Percentiles rank a stretch among this genome's conserved stretches.
Conservation (phyloP, 2,113 vertebrate species). For the Entelurus aequoreus region DNA sequence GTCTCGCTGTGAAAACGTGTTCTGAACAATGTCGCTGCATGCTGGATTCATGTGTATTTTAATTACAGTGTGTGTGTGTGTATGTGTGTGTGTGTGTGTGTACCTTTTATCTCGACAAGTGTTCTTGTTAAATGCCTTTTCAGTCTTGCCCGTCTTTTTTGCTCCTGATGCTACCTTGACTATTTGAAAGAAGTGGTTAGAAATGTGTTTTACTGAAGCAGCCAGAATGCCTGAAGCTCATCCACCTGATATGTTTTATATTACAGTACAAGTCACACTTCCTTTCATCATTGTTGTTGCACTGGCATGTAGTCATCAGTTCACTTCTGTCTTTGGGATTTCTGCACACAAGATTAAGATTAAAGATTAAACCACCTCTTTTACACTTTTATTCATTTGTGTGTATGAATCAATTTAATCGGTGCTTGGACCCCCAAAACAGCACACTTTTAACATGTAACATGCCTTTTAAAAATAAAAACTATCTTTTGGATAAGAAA, state of each 20-base stretch:
- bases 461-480: too few relatives aligned
- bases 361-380: too few relatives aligned
- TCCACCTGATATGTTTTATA: constrained; percentile 35
- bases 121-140: not conserved
- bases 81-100: too few relatives aligned
- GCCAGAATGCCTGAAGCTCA: constrained; percentile 20
- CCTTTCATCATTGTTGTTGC: not conserved
- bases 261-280: constrained; percentile 7
- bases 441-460: too few relatives aligned
- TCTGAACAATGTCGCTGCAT: constrained; percentile 29
- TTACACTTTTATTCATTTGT: too few relatives aligned
- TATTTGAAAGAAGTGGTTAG: constrained; percentile 48
- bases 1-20: constrained; percentile 30
- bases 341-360: not conserved
- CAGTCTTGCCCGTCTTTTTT: not conserved
- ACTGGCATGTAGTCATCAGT: not conserved
- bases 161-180: constrained; percentile 15
- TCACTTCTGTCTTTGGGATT: not conserved
- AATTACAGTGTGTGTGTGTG: constrained; percentile 25
- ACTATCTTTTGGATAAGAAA: too few relatives aligned
- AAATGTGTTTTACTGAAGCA: constrained; percentile 3
- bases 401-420: too few relatives aligned
- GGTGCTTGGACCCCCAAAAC: too few relatives aligned
- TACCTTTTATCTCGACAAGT: not conserved
- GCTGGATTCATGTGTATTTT: constrained; percentile 31